Conservation (phyloP, 2,797 vertebrate species). For the Tadarida brasiliensis region DNA sequence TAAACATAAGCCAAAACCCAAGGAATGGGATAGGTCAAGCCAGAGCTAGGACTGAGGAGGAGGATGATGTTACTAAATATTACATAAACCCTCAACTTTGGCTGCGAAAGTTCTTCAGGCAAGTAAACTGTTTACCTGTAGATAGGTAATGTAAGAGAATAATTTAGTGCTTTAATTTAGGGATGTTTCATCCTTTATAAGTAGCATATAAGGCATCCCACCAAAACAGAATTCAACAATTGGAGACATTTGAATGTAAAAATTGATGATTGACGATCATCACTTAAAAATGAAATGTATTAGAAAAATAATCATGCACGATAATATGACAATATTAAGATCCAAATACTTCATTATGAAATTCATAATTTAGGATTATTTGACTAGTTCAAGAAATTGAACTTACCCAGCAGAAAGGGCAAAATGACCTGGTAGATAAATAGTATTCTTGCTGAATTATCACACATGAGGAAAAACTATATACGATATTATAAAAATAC, state of each 20-base stretch:
- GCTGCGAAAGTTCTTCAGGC: neutral
- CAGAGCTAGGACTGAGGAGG: neutral
- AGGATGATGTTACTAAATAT: neutral
- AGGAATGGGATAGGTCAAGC: neutral
- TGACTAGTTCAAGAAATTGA: constrained; percentile 52
- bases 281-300: constrained; percentile 59
- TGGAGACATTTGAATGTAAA: constrained; percentile 34
- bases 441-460: constrained; percentile 58
- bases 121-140: neutral
- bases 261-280: constrained; percentile 20
- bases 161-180: constrained; percentile 43
- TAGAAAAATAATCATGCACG: constrained; percentile 15
- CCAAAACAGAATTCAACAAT: constrained; percentile 27
- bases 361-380: constrained; percentile 37
- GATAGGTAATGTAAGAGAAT: constrained; percentile 4
- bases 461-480: constrained; percentile 48
- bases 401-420: constrained; percentile 25
- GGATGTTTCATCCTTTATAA: constrained; percentile 49
- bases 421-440: constrained; percentile 19
- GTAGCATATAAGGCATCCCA: neutral
- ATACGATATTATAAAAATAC: neutral
- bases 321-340: constrained; percentile 38
- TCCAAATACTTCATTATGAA: constrained; percentile 54
- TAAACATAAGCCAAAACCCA: constrained; percentile 44
- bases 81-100: neutral